These are phyloP conservation scores for Clupea harengus DNA, from an alignment of 2,113 vertebrate genomes.

Conservation along the genomic window DNA sequence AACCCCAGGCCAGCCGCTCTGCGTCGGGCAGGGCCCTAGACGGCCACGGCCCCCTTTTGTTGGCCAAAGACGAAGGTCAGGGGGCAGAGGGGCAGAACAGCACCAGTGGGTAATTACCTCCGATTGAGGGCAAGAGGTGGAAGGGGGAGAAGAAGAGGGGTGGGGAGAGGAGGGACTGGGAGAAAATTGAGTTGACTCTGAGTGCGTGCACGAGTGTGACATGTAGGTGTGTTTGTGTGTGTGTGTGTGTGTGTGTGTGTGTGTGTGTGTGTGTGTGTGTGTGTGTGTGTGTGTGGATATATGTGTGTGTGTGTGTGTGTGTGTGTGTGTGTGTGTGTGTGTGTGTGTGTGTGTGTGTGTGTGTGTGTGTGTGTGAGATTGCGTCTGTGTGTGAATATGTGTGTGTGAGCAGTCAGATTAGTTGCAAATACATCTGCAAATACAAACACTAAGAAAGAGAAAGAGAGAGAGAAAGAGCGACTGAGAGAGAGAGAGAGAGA, in stretches of 20 bases:
- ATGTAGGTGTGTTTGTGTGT: neutral
- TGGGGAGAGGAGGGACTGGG: constrained; percentile 25
- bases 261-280: neutral
- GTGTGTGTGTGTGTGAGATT: neutral
- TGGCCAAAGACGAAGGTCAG: constrained; percentile 39
- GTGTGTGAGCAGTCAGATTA: neutral
- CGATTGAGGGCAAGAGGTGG: constrained; percentile 62
- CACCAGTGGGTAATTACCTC: constrained; percentile 62
- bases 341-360: neutral
- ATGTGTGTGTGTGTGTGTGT: neutral
- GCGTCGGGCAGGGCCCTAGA: neutral
- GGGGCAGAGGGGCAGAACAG: constrained; percentile 36
- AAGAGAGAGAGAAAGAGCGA: no score
- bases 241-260: neutral
- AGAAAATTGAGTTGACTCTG: constrained; percentile 33
- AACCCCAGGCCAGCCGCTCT: constrained; percentile 53
- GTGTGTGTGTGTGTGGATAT: no score
- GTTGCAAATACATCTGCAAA: no score
- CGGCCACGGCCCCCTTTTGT: neutral
- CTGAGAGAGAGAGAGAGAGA: no score
- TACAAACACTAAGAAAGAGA: no score
- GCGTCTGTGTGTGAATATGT: neutral
- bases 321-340: neutral
- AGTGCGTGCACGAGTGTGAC: neutral
- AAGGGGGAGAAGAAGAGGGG: constrained; percentile 4